phyloP scores from a whole-genome alignment of 1,140 invertebrate species.

The Orius insidiosus region DNA sequence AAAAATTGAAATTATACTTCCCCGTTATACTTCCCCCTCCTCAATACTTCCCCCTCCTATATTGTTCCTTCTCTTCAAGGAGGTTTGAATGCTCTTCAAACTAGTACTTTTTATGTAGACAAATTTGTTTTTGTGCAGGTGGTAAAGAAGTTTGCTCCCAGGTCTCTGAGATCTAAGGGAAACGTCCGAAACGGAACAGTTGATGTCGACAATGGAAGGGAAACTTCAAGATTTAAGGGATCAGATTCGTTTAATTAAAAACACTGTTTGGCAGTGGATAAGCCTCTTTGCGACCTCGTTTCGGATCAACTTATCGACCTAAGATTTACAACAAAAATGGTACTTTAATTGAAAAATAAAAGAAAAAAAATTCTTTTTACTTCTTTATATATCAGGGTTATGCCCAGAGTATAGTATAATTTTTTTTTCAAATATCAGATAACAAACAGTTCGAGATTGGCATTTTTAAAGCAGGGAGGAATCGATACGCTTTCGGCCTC shows the following conservation, averaged over 20 bases:
- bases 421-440: conserved; percentile 23
- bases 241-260: conserved; percentile 38
- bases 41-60: too few species aligned
- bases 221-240: conserved; percentile 31
- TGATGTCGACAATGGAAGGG: conserved; percentile 16
- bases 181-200: conserved; percentile 16
- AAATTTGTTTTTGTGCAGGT: too few species aligned
- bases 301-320: conserved; percentile 38
- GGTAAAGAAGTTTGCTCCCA: conserved; percentile 28
- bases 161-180: conserved; percentile 32
- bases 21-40: too few species aligned
- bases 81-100: too few species aligned
- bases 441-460: conserved; percentile 16
- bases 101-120: too few species aligned
- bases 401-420: conserved; percentile 22
- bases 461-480: conserved; percentile 14
- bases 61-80: too few species aligned
- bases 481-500: conserved; percentile 17
- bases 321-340: conserved; percentile 27
- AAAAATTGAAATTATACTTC: too few species aligned
- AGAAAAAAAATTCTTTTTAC: too few species aligned
- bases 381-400: too few species aligned
- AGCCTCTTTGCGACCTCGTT: conserved; percentile 43
- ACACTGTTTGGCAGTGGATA: conserved; percentile 37
- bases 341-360: conserved; percentile 18